Evolutionary conservation across 2,888 invertebrate genomes (phyloP).

Genomic region (Drosophila emarginata): DNA sequence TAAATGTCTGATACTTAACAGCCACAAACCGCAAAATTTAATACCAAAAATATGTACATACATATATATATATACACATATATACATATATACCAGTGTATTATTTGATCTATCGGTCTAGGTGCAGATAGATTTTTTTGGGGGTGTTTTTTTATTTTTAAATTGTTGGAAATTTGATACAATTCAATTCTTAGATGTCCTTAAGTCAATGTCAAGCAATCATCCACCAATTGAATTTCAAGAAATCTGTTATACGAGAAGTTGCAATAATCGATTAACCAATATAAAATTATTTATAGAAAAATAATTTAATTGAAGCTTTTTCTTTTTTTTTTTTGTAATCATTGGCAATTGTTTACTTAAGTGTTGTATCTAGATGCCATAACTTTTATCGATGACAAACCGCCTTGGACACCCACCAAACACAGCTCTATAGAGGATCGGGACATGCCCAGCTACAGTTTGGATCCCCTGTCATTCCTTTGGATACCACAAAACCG

Average conservation of each 20-base stretch:
- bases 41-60: conserved; percentile 60
- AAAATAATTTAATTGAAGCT: not conserved
- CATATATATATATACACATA: conserved; percentile 35
- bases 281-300: not conserved
- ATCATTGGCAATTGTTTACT: too few species aligned
- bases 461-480: conserved; percentile 15
- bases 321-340: too few species aligned
- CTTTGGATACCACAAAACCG: conserved; percentile 6
- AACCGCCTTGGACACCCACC: conserved; percentile 45
- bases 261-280: not conserved
- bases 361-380: not conserved
- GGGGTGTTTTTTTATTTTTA: not conserved
- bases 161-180: conserved; percentile 6
- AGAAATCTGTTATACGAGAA: conserved; percentile 2
- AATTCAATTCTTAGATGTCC: too few species aligned
- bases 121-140: not conserved
- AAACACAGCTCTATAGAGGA: too few species aligned
- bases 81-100: conserved; percentile 32
- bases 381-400: conserved; percentile 54
- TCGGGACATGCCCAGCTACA: not conserved
- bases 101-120: conserved; percentile 14
- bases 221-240: not conserved
- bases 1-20: conserved; percentile 66
- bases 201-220: conserved; percentile 5
- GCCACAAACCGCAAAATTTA: conserved; percentile 79